Conservation (phyloP, 2,888 invertebrate species). For the Tryphoninae sp. region DNA sequence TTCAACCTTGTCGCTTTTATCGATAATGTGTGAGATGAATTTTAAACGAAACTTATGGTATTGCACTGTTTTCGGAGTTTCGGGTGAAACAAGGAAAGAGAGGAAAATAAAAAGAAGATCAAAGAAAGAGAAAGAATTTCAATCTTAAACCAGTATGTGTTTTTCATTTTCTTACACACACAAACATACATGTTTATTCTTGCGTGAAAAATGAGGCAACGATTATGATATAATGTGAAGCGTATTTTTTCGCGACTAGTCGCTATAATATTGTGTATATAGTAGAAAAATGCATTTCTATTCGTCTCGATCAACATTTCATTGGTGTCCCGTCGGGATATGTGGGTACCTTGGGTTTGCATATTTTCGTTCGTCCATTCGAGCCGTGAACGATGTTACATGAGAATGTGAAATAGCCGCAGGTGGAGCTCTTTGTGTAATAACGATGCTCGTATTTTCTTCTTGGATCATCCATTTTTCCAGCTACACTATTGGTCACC, state of each 20-base stretch:
- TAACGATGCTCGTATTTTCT: slow-evolving; percentile 86
- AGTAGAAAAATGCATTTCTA: slow-evolving; percentile 27
- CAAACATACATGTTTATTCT: slow-evolving; percentile 8
- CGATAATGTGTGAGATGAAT: slow-evolving; percentile 49
- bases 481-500: slow-evolving; percentile 90
- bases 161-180: slow-evolving; percentile 33
- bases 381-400: slow-evolving; percentile 91
- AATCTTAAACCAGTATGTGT: slow-evolving; percentile 43
- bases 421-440: slow-evolving; percentile 93
- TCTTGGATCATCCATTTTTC: slow-evolving; percentile 85
- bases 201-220: slow-evolving; percentile 34
- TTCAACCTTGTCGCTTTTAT: slow-evolving; percentile 61
- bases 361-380: slow-evolving; percentile 90
- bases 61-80: slow-evolving; percentile 2
- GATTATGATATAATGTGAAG: slow-evolving; percentile 51
- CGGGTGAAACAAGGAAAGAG: slow-evolving; percentile 10
- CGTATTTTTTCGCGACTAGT: slow-evolving; percentile 40
- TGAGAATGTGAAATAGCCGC: slow-evolving; percentile 93
- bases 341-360: slow-evolving; percentile 90
- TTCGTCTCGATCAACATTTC: slow-evolving; percentile 81
- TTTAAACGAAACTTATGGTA: slow-evolving; percentile 16
- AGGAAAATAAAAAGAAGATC: slow-evolving; percentile 33
- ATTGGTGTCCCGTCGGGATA: slow-evolving; percentile 89
- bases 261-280: slow-evolving; percentile 22
- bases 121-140: slow-evolving; percentile 13